A percentile compares a stretch with the other conserved stretches of the same genome.
Evolutionary conservation across 1,140 invertebrate species (phyloP).

Genomic region (Potamilus streckersoni): DNA sequence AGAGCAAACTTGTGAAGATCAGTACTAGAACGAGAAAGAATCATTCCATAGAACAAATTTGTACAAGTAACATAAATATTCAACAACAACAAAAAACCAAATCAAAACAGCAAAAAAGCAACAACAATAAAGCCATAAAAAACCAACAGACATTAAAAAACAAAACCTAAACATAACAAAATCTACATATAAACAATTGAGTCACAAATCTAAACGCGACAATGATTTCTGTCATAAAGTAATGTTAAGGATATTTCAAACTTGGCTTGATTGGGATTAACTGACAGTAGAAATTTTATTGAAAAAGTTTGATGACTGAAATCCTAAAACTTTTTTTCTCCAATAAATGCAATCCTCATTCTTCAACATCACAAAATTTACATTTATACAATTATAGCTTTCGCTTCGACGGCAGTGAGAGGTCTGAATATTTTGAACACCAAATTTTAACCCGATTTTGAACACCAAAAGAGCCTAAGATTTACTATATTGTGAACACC

Average conservation of each 20-base stretch:
- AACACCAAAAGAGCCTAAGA: neutral
- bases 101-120: no score
- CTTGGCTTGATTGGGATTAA: no score
- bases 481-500: no score
- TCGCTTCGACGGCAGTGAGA: neutral
- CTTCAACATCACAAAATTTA: neutral
- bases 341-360: slow-evolving; percentile 60
- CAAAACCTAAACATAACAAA: no score
- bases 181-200: no score
- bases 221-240: no score
- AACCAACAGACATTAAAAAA: no score
- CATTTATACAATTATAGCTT: neutral
- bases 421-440: neutral
- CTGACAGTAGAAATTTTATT: no score
- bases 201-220: no score
- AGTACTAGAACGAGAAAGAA: slow-evolving; percentile 43
- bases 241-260: no score
- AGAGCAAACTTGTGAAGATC: slow-evolving; percentile 63
- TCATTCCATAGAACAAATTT: neutral
- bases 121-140: no score
- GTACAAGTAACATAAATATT: neutral
- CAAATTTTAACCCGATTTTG: neutral
- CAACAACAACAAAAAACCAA: neutral
- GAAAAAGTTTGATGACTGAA: neutral
- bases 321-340: neutral